These are phyloP conservation scores for Sebastes hopkinsi DNA, from an alignment of 2,797 vertebrate genomes.

Conservation along the genomic window DNA sequence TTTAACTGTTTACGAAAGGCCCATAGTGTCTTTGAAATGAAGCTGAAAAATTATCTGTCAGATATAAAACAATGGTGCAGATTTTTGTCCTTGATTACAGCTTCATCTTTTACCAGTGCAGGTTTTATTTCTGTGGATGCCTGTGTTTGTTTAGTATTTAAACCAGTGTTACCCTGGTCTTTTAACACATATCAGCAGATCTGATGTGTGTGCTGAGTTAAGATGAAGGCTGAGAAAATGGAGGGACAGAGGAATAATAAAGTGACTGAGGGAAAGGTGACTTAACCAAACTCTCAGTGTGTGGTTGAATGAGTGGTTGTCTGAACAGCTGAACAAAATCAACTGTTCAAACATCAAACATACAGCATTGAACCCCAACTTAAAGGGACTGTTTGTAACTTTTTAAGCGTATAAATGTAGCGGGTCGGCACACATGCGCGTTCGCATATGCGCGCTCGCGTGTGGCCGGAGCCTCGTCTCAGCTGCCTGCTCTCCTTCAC, in stretches of 20 bases:
- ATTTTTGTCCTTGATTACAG: constrained; percentile 5
- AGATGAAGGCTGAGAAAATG: constrained; percentile 15
- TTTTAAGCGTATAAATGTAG: too few relatives aligned
- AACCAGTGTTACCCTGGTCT: background rate
- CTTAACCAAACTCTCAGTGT: constrained; percentile 1
- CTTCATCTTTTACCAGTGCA: background rate
- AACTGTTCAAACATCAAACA: constrained; percentile 8
- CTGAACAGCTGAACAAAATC: constrained; percentile 14
- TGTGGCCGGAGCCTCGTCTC: too few relatives aligned
- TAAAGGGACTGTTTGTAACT: too few relatives aligned
- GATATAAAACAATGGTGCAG: background rate
- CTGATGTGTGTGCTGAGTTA: background rate
- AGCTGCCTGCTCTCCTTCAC: too few relatives aligned
- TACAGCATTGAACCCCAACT: constrained; percentile 4
- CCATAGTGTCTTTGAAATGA: background rate
- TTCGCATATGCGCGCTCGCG: too few relatives aligned
- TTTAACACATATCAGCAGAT: constrained; percentile 1
- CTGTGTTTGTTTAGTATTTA: constrained; percentile 5
- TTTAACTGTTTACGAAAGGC: constrained; percentile 9
- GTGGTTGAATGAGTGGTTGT: constrained; percentile 15
- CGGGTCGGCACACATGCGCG: too few relatives aligned
- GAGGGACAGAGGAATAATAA: background rate
- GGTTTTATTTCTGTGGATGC: constrained; percentile 1
- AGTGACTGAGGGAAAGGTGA: constrained; percentile 9
- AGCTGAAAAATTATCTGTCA: constrained; percentile 1